Percentiles rank a stretch among this genome's conserved stretches.
These are phyloP conservation scores for Boloria selene DNA, from an alignment of 2,888 invertebrate species.

Conservation along the genomic window DNA sequence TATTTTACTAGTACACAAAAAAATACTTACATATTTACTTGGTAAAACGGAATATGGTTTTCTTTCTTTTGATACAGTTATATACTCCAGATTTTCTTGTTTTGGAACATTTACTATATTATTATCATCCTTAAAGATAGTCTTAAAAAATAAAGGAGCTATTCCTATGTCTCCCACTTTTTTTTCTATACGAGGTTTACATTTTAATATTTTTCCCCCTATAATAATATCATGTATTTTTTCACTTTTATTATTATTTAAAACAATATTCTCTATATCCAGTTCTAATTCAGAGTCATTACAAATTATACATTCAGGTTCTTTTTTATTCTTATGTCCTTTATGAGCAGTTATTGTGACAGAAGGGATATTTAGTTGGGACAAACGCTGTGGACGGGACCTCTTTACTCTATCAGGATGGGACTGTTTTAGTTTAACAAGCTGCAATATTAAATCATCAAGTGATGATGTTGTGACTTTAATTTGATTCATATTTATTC, in stretches of 20 bases:
- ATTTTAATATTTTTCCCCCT: slow-evolving; percentile 55
- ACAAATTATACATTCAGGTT: slow-evolving; percentile 42
- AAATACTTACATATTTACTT: no score
- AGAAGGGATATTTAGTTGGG: slow-evolving; percentile 38
- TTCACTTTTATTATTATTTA: slow-evolving; percentile 35
- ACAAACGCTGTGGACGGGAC: slow-evolving; percentile 30
- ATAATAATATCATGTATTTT: slow-evolving; percentile 52
- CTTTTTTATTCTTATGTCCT: slow-evolving; percentile 36
- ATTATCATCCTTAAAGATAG: slow-evolving; percentile 41
- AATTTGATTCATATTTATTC: slow-evolving; percentile 47
- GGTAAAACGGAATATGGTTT: neutral
- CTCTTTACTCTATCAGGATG: slow-evolving; percentile 24
- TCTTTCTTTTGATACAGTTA: slow-evolving; percentile 1
- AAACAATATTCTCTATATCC: slow-evolving; percentile 45
- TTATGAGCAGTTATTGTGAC: slow-evolving; percentile 31
- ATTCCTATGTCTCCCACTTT: slow-evolving; percentile 39
- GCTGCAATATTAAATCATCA: slow-evolving; percentile 49
- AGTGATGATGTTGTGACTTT: slow-evolving; percentile 45
- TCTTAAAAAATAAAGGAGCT: slow-evolving; percentile 49
- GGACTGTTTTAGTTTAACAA: slow-evolving; percentile 51
- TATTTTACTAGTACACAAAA: no score
- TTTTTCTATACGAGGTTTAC: slow-evolving; percentile 42
- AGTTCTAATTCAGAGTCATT: slow-evolving; percentile 50
- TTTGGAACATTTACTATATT: slow-evolving; percentile 1
- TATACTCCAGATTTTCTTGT: neutral